Evolutionary conservation across 2,113 vertebrate species (phyloP).

Genomic region (Opisthocomus hoazin): DNA sequence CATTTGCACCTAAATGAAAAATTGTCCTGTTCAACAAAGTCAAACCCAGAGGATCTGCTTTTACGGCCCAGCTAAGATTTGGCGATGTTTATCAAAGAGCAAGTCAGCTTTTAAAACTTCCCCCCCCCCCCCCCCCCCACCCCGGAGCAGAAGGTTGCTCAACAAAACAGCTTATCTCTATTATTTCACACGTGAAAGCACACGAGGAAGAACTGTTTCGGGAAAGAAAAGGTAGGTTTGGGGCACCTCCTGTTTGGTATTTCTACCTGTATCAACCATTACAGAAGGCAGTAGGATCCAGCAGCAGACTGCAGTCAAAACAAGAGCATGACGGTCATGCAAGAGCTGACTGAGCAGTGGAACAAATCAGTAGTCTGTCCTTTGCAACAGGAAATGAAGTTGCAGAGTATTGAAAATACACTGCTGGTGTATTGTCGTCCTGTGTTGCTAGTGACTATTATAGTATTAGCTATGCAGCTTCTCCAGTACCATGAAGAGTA

Average conservation of each 20-base stretch:
- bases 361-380: neutral
- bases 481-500: neutral
- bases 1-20: neutral
- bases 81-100: neutral
- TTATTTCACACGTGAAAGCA: neutral
- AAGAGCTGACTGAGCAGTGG: neutral
- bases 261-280: neutral
- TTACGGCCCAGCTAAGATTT: neutral
- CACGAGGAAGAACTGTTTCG: neutral
- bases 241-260: neutral
- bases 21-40: neutral
- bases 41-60: neutral
- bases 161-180: neutral
- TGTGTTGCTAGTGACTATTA: neutral
- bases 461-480: neutral
- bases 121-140: no score
- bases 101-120: neutral
- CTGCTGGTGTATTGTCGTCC: neutral
- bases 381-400: neutral
- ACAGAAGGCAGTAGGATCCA: neutral
- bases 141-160: neutral
- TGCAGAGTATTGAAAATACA: neutral
- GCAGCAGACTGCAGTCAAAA: neutral
- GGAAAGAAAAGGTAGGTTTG: neutral
- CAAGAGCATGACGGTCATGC: neutral